Percentiles rank a stretch among this genome's conserved stretches.
These are phyloP conservation scores for Morpho achilles DNA, from an alignment of 2,888 invertebrate genomes.

Conservation along the genomic window DNA sequence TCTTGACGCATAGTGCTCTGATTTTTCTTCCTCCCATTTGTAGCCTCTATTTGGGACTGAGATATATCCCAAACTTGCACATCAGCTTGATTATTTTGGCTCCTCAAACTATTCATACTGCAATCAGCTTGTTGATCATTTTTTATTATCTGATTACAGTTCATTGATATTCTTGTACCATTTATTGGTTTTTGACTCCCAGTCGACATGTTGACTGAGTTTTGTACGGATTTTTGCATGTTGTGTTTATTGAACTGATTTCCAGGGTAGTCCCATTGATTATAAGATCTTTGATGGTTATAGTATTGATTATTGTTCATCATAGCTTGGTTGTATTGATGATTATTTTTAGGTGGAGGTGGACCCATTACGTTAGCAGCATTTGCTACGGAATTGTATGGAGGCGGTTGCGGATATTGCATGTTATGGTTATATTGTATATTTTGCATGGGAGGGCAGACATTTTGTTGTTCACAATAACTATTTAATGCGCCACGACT, in stretches of 20 bases:
- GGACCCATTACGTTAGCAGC: slow-evolving; percentile 69
- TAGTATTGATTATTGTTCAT: slow-evolving; percentile 73
- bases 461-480: slow-evolving; percentile 57
- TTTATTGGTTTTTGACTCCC: slow-evolving; percentile 62
- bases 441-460: slow-evolving; percentile 48
- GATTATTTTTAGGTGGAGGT: slow-evolving; percentile 70
- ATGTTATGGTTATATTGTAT: slow-evolving; percentile 57
- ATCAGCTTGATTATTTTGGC: slow-evolving; percentile 73
- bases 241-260: slow-evolving; percentile 69
- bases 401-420: slow-evolving; percentile 64
- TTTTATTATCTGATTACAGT: slow-evolving; percentile 50
- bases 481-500: slow-evolving; percentile 59
- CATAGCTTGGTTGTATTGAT: slow-evolving; percentile 71
- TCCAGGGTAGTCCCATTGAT: slow-evolving; percentile 67
- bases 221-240: slow-evolving; percentile 61
- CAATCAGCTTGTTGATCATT: slow-evolving; percentile 73
- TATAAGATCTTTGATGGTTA: slow-evolving; percentile 66
- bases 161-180: slow-evolving; percentile 43
- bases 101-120: slow-evolving; percentile 73
- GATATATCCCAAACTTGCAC: slow-evolving; percentile 85
- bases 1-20: slow-evolving; percentile 86
- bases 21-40: slow-evolving; percentile 64
- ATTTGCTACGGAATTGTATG: slow-evolving; percentile 65
- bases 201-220: slow-evolving; percentile 69
- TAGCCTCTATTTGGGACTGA: slow-evolving; percentile 79